These are phyloP conservation scores for Agonopterix heracliana DNA, from an alignment of 2,888 invertebrate genomes.

Conservation along the genomic window DNA sequence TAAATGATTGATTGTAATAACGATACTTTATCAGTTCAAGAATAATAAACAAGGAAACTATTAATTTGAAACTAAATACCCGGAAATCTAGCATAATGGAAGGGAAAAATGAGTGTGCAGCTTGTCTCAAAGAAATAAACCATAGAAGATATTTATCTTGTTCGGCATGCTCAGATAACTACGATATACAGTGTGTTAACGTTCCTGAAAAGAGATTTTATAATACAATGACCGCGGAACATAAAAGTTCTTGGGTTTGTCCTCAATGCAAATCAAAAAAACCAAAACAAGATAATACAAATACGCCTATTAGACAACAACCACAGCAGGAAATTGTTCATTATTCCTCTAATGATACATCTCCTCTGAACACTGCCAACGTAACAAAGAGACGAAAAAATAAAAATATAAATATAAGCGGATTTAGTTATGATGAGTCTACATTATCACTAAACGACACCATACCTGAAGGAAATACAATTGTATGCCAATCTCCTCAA, in stretches of 20 bases:
- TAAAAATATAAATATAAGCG: not conserved
- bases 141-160: not conserved
- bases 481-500: too few species aligned
- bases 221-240: not conserved
- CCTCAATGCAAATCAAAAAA: not conserved
- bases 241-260: constrained; percentile 1
- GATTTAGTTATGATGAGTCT: not conserved
- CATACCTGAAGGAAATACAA: not conserved
- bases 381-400: not conserved
- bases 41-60: too few species aligned
- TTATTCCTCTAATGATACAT: not conserved
- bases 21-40: too few species aligned
- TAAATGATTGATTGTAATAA: too few species aligned
- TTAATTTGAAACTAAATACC: too few species aligned
- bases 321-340: not conserved
- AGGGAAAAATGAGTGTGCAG: too few species aligned
- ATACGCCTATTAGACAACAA: not conserved
- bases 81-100: too few species aligned
- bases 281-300: not conserved
- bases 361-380: not conserved
- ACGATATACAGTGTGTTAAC: not conserved
- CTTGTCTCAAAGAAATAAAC: not conserved
- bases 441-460: not conserved
- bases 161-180: not conserved
- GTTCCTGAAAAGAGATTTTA: not conserved